phyloP scores from a whole-genome alignment of 2,113 vertebrate genomes.

The Elephas maximus region DNA sequence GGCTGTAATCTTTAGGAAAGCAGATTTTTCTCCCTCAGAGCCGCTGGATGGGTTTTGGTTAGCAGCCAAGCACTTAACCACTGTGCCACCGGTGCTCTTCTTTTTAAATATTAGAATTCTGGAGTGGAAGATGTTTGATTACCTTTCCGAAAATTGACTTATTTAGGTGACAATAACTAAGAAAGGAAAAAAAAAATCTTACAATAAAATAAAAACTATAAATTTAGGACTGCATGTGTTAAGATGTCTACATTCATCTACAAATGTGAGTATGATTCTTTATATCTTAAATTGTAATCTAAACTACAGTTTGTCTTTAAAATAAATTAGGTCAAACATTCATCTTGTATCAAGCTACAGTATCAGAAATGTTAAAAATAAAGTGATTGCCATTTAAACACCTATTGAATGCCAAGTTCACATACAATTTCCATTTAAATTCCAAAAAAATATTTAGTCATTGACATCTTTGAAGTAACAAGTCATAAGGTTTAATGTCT shows the following conservation, averaged over 20 bases:
- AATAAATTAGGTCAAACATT: neutral
- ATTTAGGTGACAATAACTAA: neutral
- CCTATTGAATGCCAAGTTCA: neutral
- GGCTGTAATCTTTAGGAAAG: neutral
- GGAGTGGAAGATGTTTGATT: neutral
- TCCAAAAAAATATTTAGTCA: neutral
- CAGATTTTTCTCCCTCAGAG: neutral
- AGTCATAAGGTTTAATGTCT: neutral
- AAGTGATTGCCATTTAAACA: neutral
- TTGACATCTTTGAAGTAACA: neutral
- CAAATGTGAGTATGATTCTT: neutral
- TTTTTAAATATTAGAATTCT: neutral
- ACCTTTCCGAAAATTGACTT: neutral
- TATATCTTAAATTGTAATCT: neutral
- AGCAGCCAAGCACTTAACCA: neutral
- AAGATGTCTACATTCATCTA: neutral
- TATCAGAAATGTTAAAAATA: neutral
- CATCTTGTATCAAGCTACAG: neutral
- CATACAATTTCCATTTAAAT: neutral
- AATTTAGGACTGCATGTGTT: neutral
- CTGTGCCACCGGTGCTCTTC: too few relatives aligned
- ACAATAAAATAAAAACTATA: neutral
- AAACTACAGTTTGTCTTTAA: neutral
- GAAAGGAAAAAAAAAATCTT: neutral
- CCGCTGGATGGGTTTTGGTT: neutral